Percentiles rank a stretch among this genome's conserved stretches.
Evolutionary conservation across 2,888 invertebrate genomes (phyloP).

Genomic region (Ophion ellenae): DNA sequence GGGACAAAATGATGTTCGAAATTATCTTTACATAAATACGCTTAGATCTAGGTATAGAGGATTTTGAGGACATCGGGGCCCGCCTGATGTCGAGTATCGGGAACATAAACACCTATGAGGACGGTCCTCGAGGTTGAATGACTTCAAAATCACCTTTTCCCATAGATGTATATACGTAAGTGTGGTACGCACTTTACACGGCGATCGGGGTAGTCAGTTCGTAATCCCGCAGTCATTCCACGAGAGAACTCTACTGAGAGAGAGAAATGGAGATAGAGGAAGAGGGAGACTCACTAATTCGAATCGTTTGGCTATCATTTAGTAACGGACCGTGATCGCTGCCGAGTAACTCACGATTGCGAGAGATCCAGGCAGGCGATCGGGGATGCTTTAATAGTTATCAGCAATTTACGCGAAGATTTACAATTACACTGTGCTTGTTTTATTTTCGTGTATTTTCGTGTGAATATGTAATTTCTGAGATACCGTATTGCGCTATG

Average conservation of each 20-base stretch:
- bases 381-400: conserved; percentile 6
- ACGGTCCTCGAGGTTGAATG: no score
- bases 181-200: not conserved
- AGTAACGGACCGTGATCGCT: conserved; percentile 71
- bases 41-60: not conserved
- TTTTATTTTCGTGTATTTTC: not conserved
- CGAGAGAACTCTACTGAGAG: conserved; percentile 28
- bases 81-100: no score
- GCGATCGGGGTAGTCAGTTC: conserved; percentile 52
- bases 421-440: not conserved
- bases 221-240: conserved; percentile 54
- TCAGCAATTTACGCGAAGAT: not conserved
- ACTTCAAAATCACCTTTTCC: no score
- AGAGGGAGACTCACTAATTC: conserved; percentile 66
- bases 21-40: not conserved
- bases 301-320: conserved; percentile 72
- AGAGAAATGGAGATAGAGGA: not conserved
- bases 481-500: not conserved
- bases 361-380: not conserved
- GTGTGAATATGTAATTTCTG: not conserved
- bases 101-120: no score
- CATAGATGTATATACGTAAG: not conserved
- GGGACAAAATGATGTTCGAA: not conserved
- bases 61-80: no score
- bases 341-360: conserved; percentile 21